A percentile compares a stretch with the other conserved stretches of the same genome.
These are phyloP conservation scores for Hirtodrosophila duncani DNA, from an alignment of 2,888 invertebrate species.

Conservation along the genomic window DNA sequence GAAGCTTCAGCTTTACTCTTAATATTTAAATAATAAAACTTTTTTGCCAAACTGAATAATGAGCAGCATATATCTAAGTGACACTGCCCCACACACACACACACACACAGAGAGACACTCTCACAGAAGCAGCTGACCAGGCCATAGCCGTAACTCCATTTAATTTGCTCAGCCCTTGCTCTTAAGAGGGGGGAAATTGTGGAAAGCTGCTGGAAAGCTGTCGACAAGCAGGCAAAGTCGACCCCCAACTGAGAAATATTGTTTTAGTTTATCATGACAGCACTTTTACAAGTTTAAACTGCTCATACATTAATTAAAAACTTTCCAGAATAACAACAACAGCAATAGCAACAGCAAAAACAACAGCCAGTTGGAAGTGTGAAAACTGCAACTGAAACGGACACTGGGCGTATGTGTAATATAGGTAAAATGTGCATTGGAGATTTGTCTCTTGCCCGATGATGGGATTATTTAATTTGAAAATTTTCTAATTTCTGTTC, in stretches of 20 bases:
- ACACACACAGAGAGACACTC: background rate
- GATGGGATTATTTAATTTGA: too few relatives aligned
- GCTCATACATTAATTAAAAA: constrained; percentile 72
- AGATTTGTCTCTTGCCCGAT: too few relatives aligned
- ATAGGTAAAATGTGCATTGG: too few relatives aligned
- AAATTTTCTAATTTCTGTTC: too few relatives aligned
- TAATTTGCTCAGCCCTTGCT: constrained; percentile 54
- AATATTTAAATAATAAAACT: too few relatives aligned
- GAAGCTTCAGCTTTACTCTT: background rate
- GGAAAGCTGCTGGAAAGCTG: background rate
- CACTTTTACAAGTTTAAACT: constrained; percentile 71
- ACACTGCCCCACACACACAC: constrained; percentile 41
- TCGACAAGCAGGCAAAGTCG: constrained; percentile 25
- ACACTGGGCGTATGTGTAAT: constrained; percentile 21
- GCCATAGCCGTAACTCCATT: constrained; percentile 48
- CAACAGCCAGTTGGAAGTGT: constrained; percentile 20
- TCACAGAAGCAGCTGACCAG: constrained; percentile 10
- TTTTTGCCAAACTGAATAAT: constrained; percentile 60
- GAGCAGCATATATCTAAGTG: constrained; percentile 71
- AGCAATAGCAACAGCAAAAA: constrained; percentile 19
- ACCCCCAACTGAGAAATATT: constrained; percentile 67
- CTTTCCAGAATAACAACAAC: constrained; percentile 62
- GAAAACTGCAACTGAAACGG: constrained; percentile 13
- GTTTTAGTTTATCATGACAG: constrained; percentile 73
- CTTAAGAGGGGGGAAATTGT: constrained; percentile 22